A percentile compares a stretch with the other conserved stretches of the same genome.
Evolutionary conservation across 92 coral and sea anemone species (phyloP).

Genomic region (Parazoanthus swiftii): DNA sequence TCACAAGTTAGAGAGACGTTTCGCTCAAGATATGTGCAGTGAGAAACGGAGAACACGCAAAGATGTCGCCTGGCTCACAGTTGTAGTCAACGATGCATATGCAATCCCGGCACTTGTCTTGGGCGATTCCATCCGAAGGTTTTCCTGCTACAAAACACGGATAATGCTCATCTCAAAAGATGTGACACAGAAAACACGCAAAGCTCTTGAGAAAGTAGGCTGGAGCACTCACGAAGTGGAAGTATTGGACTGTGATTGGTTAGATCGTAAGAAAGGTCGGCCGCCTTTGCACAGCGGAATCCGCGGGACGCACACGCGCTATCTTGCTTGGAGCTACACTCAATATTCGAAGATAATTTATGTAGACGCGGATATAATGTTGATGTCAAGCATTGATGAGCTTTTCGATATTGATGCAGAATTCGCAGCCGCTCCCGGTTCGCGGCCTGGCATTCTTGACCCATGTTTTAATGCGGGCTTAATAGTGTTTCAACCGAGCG

Average conservation of each 20-base stretch:
- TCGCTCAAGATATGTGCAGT: constrained; percentile 52
- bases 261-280: constrained; percentile 60
- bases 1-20: constrained; percentile 49
- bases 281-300: constrained; percentile 49
- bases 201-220: constrained; percentile 62
- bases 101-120: constrained; percentile 62
- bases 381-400: constrained; percentile 70
- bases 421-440: constrained; percentile 67
- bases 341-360: constrained; percentile 75
- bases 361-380: constrained; percentile 73
- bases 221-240: constrained; percentile 61
- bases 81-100: constrained; percentile 59
- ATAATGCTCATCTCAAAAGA: constrained; percentile 47
- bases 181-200: constrained; percentile 40
- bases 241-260: constrained; percentile 78
- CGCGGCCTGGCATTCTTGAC: constrained; percentile 69
- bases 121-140: constrained; percentile 59
- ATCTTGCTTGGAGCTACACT: constrained; percentile 76
- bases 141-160: constrained; percentile 65
- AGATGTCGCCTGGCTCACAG: constrained; percentile 64
- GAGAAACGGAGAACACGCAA: constrained; percentile 30
- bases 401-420: constrained; percentile 62
- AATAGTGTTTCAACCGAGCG: constrained; percentile 59
- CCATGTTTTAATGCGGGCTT: constrained; percentile 87
- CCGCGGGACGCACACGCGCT: constrained; percentile 81